Evolutionary conservation across 2,113 vertebrate species (phyloP).

Genomic region (Fukomys damarensis): DNA sequence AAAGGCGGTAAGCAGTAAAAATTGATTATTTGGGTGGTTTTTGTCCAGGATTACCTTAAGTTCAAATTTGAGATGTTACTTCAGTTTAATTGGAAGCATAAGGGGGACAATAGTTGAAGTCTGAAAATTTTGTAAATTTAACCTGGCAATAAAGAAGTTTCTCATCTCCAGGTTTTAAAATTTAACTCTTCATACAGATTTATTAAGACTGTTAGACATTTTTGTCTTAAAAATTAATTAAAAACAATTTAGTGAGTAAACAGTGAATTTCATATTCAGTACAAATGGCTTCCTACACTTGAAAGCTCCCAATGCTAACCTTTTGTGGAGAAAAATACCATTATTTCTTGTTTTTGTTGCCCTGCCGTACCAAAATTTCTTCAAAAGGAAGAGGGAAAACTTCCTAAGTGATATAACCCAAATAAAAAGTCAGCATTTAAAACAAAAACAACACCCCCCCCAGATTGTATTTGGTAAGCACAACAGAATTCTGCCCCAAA

Average conservation of each 20-base stretch:
- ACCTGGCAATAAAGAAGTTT: background rate
- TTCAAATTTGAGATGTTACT: constrained; percentile 10
- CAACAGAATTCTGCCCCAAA: constrained; percentile 4
- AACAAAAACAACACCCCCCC: background rate
- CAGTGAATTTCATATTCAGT: constrained; percentile 11
- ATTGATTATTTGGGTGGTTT: background rate
- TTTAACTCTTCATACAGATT: background rate
- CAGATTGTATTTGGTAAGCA: background rate
- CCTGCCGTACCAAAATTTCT: background rate
- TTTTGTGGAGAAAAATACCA: background rate
- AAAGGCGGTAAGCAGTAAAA: constrained; percentile 93
- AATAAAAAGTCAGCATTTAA: background rate
- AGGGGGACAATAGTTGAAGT: background rate
- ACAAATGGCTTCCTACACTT: background rate
- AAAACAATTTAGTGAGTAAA: background rate
- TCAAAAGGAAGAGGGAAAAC: background rate
- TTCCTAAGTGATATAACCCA: background rate
- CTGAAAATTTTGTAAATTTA: background rate
- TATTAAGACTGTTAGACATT: background rate
- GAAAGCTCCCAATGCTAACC: background rate
- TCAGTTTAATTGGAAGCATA: constrained; percentile 44
- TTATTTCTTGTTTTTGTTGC: background rate
- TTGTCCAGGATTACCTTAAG: constrained; percentile 35
- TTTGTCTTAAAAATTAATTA: constrained; percentile 21
- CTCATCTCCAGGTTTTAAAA: background rate